phyloP scores from a whole-genome alignment of 2,888 invertebrate species.

The Vanessa cardui region DNA sequence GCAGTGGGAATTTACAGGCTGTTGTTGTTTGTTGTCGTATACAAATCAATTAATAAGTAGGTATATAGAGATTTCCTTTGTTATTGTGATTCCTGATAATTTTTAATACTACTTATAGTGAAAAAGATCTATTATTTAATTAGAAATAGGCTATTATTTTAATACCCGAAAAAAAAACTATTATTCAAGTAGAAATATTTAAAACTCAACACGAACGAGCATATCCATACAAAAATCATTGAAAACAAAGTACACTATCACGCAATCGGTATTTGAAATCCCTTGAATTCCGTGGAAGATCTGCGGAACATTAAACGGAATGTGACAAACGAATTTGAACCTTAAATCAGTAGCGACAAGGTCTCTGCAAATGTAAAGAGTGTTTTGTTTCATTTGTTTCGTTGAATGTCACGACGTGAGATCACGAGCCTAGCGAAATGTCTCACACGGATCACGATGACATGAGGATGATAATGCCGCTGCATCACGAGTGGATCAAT shows the following conservation, averaged over 20 bases:
- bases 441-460: conserved; percentile 36
- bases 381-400: conserved; percentile 26
- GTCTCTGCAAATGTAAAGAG: conserved; percentile 14
- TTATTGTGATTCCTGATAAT: too few species aligned
- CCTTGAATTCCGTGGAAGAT: conserved; percentile 29
- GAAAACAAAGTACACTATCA: conserved; percentile 34
- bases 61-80: too few species aligned
- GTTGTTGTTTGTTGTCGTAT: too few species aligned
- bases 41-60: too few species aligned
- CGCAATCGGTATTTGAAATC: conserved; percentile 39
- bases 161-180: too few species aligned
- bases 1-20: too few species aligned
- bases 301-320: not conserved
- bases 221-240: conserved; percentile 14
- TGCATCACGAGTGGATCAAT: conserved; percentile 19
- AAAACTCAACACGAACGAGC: not conserved
- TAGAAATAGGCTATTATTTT: too few species aligned
- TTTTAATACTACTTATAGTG: too few species aligned
- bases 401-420: conserved; percentile 32
- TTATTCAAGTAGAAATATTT: not conserved
- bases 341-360: not conserved
- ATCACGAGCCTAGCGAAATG: conserved; percentile 38
- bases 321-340: conserved; percentile 1
- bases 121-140: too few species aligned
- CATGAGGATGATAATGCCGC: conserved; percentile 20